Conservation (phyloP, 2,113 vertebrate species). For the Pteruthius melanotis region DNA sequence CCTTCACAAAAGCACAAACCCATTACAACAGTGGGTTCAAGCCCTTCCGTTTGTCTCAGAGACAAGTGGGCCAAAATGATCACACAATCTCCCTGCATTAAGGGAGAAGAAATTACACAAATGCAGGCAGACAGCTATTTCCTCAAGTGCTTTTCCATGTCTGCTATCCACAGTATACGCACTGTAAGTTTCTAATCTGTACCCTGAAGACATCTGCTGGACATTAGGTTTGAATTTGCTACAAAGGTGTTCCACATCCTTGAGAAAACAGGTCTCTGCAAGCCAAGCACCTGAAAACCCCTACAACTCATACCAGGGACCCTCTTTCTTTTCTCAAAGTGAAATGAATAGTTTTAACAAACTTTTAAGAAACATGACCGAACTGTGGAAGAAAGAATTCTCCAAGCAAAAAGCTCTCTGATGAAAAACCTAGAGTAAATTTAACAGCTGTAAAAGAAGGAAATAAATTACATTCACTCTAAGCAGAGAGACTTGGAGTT, state of each 20-base stretch:
- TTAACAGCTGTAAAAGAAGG: neutral
- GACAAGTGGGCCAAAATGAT: neutral
- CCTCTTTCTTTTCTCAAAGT: neutral
- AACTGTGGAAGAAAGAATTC: neutral
- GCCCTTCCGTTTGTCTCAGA: accelerated
- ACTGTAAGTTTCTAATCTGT: neutral
- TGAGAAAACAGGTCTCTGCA: neutral
- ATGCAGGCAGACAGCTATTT: neutral
- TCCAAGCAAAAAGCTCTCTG: neutral
- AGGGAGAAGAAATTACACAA: neutral
- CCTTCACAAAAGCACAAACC: neutral
- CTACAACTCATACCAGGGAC: neutral
- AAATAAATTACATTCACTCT: neutral
- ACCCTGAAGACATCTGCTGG: too few species aligned
- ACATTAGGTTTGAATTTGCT: neutral
- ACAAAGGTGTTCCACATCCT: neutral
- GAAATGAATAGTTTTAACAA: neutral
- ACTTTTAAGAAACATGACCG: neutral
- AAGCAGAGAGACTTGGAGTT: neutral
- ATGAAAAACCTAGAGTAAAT: neutral
- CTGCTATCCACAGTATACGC: accelerated
- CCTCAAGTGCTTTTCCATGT: neutral
- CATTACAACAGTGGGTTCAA: neutral
- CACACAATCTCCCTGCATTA: neutral
- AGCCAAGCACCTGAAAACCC: neutral